Percentiles rank a stretch among this genome's conserved stretches.
Conservation (phyloP, 2,113 vertebrate species). For the Marcusenius ussheri region DNA sequence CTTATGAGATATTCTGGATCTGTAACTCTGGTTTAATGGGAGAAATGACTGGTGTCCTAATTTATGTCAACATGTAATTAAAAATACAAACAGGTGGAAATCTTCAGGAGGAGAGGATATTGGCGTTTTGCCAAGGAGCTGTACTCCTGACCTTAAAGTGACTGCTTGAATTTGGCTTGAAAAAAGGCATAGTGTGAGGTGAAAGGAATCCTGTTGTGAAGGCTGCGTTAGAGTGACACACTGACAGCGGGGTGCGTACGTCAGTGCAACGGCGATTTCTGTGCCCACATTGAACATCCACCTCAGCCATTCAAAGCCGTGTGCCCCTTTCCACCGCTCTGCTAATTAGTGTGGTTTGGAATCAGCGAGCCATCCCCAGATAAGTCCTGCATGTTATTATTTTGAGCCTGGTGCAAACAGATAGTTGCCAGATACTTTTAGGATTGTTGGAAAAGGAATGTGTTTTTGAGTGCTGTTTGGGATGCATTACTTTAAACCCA, state of each 20-base stretch:
- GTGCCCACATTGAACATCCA: neutral
- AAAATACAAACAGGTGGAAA: neutral
- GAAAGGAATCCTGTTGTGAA: neutral
- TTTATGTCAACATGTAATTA: neutral
- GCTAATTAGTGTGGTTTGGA: neutral
- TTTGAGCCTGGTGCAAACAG: neutral
- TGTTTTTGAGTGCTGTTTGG: neutral
- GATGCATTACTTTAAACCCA: neutral
- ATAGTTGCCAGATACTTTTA: neutral
- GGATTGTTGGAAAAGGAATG: neutral
- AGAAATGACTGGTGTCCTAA: neutral
- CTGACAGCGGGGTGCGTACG: neutral
- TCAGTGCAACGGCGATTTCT: neutral
- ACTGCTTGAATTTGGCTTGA: neutral
- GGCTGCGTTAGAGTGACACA: neutral
- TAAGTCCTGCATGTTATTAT: neutral
- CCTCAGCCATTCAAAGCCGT: neutral
- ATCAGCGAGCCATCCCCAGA: neutral
- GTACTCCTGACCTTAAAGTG: neutral
- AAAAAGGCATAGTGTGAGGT: neutral
- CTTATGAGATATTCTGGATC: neutral
- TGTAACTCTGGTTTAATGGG: neutral
- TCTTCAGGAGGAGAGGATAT: neutral
- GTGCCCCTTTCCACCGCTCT: neutral
- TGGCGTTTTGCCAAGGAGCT: neutral